Evolutionary conservation across 64 coral and sea anemone genomes (phyloP), one percentile per base, ranked within the genome.

Genomic region (Montipora cactus): DNA sequence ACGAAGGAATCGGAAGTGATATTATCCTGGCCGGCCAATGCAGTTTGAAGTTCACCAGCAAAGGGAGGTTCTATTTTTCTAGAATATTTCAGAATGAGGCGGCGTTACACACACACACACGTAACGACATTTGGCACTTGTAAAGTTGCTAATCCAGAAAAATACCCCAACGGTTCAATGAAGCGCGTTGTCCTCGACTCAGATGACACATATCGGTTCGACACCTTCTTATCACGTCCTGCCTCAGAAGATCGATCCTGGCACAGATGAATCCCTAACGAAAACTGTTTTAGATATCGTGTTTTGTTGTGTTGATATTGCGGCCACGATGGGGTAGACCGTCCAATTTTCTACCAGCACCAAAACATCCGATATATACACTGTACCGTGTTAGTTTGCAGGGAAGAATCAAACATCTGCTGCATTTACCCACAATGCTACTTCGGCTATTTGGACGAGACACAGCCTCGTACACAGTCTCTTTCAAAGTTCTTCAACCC

Each of bases 131-230:
- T 37, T 15, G 8, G 61, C 46, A 47, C 14, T 13, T 20, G 11
- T 57, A 21, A 84, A 86, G 49, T 50, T 13, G 16, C 10, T 86
- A 67, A 19, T 71, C 66, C 46, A 71, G 82, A 86, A 86, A 86
- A 48, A 49, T 49, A n/a, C 66, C 62, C 61, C 82, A 86, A 86
- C 67, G 82, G 82, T 86, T 50, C 82, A 86, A 22, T 86, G 82
- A 86, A 86, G 82, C 82, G 82, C 70, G 19, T 22, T 72, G 23
- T 47, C 7, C 46, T 20, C 68, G 46, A 72, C 19, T 71, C 64
- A 86, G 71, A 72, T 86, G 82, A 86, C 82, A 86, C 47, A 71
- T 86, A 8, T 86, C 82, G 82, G 46, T 72, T 45, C 82, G 28
- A 28, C 28, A 70, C 66, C 62, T 86, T 16, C 66, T 49, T 21